Conservation (phyloP, 2,797 vertebrate species). For the Spinus pinus region DNA sequence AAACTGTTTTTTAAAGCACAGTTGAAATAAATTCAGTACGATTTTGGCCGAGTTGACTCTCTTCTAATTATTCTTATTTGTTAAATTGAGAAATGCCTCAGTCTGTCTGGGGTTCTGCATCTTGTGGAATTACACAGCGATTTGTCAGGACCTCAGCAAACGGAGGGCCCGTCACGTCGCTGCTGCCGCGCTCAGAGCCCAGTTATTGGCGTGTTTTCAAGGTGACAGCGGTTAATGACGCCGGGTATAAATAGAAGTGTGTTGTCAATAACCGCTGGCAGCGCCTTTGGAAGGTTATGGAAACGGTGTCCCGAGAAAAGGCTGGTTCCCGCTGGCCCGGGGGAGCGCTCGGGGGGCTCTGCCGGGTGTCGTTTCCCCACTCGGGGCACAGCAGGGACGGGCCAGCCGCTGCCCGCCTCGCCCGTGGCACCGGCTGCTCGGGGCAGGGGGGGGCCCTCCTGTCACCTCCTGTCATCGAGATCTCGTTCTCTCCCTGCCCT, state of each 20-base stretch:
- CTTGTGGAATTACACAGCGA: not conserved
- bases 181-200: not conserved
- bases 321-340: accelerated
- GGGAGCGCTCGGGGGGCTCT: not conserved
- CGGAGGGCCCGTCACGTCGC: not conserved
- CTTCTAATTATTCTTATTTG: not conserved
- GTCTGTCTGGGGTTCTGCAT: not conserved
- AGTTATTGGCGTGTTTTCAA: not conserved
- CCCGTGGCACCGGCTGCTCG: not conserved
- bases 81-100: not conserved
- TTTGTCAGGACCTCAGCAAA: not conserved
- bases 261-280: not conserved
- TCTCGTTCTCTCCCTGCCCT: no score
- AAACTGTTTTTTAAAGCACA: not conserved
- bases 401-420: accelerated
- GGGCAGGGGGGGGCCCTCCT: not conserved
- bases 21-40: not conserved
- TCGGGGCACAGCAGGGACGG: not conserved
- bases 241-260: not conserved
- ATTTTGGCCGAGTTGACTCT: not conserved
- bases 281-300: not conserved
- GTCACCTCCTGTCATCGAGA: no score
- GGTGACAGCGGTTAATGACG: not conserved
- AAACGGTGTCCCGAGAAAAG: not conserved
- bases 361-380: accelerated